Evolutionary conservation across 53 echinoderm and acorn worm species (phyloP).

Genomic region (Patiria pectinifera): DNA sequence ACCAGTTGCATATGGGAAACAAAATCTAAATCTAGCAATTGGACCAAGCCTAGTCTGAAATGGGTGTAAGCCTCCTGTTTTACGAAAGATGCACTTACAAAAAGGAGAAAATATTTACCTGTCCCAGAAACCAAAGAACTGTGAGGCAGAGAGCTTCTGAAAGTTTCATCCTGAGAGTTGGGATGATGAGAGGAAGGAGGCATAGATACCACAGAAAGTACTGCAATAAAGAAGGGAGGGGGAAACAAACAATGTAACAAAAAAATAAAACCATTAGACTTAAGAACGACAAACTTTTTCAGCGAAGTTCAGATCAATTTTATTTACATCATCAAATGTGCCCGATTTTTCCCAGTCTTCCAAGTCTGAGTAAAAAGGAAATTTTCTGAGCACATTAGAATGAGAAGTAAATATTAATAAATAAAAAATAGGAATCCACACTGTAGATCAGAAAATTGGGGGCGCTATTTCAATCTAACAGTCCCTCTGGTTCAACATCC

Average conservation of each 20-base stretch:
- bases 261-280: background rate
- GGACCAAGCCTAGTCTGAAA: too few relatives aligned
- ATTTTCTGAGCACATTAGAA: background rate
- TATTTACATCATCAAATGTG: background rate
- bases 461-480: constrained; percentile 27
- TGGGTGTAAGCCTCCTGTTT: too few relatives aligned
- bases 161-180: constrained; percentile 66
- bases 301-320: background rate
- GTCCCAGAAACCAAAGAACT: constrained; percentile 80
- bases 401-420: background rate
- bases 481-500: background rate
- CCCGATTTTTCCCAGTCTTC: background rate
- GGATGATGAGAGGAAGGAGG: constrained; percentile 85
- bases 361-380: background rate
- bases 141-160: constrained; percentile 63
- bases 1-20: too few relatives aligned
- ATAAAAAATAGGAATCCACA: background rate
- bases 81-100: too few relatives aligned
- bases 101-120: constrained; percentile 64
- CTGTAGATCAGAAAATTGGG: background rate
- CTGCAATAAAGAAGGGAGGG: constrained; percentile 55
- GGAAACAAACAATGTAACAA: background rate
- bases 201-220: constrained; percentile 98
- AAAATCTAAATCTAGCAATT: too few relatives aligned
- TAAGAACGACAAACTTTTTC: background rate